Conservation (phyloP, 2,888 invertebrate genomes). For the Meteorus cinctellus region DNA sequence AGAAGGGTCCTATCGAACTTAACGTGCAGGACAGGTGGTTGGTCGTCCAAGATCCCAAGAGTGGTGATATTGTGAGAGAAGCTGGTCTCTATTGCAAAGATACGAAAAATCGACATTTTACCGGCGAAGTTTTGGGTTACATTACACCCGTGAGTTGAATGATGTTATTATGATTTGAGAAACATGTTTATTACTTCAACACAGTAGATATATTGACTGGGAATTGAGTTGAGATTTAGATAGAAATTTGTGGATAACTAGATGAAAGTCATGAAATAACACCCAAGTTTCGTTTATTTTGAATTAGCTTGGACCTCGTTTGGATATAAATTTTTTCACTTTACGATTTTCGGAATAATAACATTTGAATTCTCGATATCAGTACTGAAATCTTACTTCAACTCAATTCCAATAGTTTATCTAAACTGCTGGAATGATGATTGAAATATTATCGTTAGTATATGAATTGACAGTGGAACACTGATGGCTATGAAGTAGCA, state of each 20-base stretch:
- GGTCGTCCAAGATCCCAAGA: conserved; percentile 80
- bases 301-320: too few species aligned
- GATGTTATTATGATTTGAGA: not conserved
- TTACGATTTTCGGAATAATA: too few species aligned
- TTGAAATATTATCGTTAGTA: not conserved
- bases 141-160: conserved; percentile 86
- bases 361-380: too few species aligned
- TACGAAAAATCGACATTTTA: conserved; percentile 79
- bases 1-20: conserved; percentile 77
- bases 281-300: too few species aligned
- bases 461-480: conserved; percentile 87
- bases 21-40: conserved; percentile 83
- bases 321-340: too few species aligned
- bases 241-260: too few species aligned
- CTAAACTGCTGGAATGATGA: not conserved
- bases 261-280: too few species aligned
- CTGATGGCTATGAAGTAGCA: conserved; percentile 93
- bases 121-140: conserved; percentile 88
- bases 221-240: too few species aligned
- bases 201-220: too few species aligned
- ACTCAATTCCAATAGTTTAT: too few species aligned
- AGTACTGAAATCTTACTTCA: too few species aligned
- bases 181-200: too few species aligned
- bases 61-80: conserved; percentile 85
- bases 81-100: conserved; percentile 85